These are phyloP conservation scores for Catostomus latipinnis DNA, from an alignment of 2,797 vertebrate genomes.

Conservation along the genomic window DNA sequence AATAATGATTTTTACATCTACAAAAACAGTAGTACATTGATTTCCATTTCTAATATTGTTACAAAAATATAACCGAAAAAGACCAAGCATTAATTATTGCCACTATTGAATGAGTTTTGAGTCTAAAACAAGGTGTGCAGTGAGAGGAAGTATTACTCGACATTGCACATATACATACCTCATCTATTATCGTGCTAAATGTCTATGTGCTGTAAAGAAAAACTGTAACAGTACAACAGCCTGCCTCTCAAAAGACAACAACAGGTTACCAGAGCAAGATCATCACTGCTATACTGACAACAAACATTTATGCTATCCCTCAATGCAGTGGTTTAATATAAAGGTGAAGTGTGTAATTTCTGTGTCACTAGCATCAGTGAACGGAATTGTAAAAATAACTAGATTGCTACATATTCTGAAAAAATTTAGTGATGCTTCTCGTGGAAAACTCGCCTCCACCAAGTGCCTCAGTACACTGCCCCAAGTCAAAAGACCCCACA, in stretches of 20 bases:
- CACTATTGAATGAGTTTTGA: conserved; percentile 81
- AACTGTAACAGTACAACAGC: conserved; percentile 41
- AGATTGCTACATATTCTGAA: too few species aligned
- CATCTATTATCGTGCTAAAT: conserved; percentile 20
- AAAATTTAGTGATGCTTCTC: too few species aligned
- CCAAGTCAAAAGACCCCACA: too few species aligned
- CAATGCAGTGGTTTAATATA: not conserved
- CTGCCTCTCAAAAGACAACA: conserved; percentile 19
- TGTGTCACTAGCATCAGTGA: too few species aligned
- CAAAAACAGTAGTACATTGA: conserved; percentile 76
- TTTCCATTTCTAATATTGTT: conserved; percentile 72
- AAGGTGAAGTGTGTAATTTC: too few species aligned
- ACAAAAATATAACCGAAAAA: conserved; percentile 88
- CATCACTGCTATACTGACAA: conserved; percentile 9
- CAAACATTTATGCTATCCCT: conserved; percentile 10
- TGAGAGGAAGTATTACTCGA: conserved; percentile 62
- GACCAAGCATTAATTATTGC: conserved; percentile 81
- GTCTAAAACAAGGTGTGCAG: conserved; percentile 84
- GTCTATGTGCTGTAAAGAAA: conserved; percentile 17
- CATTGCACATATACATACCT: conserved; percentile 64
- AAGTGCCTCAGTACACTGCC: too few species aligned
- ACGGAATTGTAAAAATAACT: too few species aligned
- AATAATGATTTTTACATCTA: conserved; percentile 69
- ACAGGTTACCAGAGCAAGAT: conserved; percentile 33
- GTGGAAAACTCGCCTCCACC: too few species aligned